Evolutionary conservation across 2,113 vertebrate species (phyloP), one percentile per base, ranked within the genome.

Genomic region (Sisor rabdophorus): DNA sequence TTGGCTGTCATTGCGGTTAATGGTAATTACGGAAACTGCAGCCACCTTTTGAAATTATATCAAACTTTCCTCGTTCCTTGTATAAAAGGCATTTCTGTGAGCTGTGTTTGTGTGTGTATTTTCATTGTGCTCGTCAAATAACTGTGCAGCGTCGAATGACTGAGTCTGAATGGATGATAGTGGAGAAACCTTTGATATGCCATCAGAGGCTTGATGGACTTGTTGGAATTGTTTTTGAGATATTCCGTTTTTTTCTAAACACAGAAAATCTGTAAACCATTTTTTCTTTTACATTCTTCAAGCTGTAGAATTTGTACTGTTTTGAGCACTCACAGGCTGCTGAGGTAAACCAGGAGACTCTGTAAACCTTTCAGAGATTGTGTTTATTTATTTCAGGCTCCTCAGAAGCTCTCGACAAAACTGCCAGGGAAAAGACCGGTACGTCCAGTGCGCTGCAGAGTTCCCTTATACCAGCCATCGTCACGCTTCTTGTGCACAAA

Each of bases 401-500:
- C 85, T 98, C 91, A 98, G 91, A 99, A 99, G 86, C 92, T 97
- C 89, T 99, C 97, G 0, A 99, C 96, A 22, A 99, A 99, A 92
- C 97, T 99, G 76, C 97, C 95, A 0, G 97, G 97, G 82, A 99
- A 99, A 81, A 99, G 94, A 47, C 97, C 97, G 0, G 97, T 98
- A 87, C 95, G 95, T 65, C 97, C 97, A 0, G 95, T 99, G 78
- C 97, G 92, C 91, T 99, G 97, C 85, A 98, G 90, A 0, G 97
- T 99, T 79, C 97, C 97, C 86, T 99, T 98, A 90, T 93, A 99
- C 97, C 97, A 99, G 86, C 97, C 97, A 0, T 98, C 97, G 60
- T 99, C 97, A 0, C 96, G 91, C 47, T 97, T 98, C 91, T 97
- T 97, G 88, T 98, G 97, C 82, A 99, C 97, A 47, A 98, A 99